phyloP scores from a whole-genome alignment of 2,113 vertebrate genomes.

The Clarias macrocephalus region DNA sequence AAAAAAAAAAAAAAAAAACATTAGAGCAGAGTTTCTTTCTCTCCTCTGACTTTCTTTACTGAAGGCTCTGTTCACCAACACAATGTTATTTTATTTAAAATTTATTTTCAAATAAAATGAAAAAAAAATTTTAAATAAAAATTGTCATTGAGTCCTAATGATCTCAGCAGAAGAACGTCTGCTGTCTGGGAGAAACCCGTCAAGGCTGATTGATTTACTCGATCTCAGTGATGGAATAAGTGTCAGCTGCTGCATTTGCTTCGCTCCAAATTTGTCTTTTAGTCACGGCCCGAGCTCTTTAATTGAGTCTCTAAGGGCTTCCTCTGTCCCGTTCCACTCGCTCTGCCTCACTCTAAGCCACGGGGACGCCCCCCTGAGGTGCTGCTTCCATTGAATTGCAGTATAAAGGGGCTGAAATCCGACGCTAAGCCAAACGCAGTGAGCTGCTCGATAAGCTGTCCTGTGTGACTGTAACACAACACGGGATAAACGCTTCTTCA shows the following conservation, averaged over 20 bases:
- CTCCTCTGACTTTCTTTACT: too few species aligned
- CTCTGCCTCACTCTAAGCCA: conserved; percentile 47
- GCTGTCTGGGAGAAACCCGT: not conserved
- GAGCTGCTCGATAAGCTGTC: conserved; percentile 23
- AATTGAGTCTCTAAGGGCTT: conserved; percentile 60
- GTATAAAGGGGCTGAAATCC: conserved; percentile 44
- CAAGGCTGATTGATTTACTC: not conserved
- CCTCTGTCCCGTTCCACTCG: conserved; percentile 50
- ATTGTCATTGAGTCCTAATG: not conserved
- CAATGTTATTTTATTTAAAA: too few species aligned
- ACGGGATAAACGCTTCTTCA: conserved; percentile 32
- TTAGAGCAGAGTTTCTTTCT: too few species aligned
- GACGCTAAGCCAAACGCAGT: conserved; percentile 48
- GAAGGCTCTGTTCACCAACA: too few species aligned
- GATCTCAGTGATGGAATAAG: conserved; percentile 25
- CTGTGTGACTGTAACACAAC: conserved; percentile 1
- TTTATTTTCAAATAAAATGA: too few species aligned
- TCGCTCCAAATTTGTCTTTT: conserved; percentile 48
- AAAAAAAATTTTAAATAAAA: too few species aligned
- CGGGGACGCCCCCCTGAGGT: conserved; percentile 45
- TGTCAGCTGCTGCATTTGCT: conserved; percentile 40
- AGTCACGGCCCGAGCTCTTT: conserved; percentile 55
- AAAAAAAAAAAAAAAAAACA: too few species aligned
- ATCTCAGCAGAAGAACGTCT: not conserved
- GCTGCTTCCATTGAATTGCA: conserved; percentile 45